phyloP scores from a whole-genome alignment of 2,113 vertebrate species.

The Montifringilla adamsi region DNA sequence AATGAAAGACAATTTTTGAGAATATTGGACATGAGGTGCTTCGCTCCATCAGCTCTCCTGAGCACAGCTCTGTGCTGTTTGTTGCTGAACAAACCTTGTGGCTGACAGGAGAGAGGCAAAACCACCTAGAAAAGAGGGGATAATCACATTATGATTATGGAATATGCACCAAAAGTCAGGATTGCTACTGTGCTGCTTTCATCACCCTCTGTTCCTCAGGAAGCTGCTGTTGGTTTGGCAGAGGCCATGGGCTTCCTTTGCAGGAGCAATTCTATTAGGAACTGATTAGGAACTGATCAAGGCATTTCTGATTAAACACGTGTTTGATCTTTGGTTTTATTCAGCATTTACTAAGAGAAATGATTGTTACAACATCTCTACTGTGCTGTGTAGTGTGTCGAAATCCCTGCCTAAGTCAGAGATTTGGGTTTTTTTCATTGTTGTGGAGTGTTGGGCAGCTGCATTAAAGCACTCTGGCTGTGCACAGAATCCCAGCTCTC shows the following conservation, averaged over 20 bases:
- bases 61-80: background rate
- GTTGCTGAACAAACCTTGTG: background rate
- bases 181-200: background rate
- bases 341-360: background rate
- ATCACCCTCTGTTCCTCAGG: background rate
- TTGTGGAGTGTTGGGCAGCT: background rate
- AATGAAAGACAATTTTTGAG: background rate
- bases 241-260: background rate
- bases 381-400: background rate
- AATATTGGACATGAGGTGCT: background rate
- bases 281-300: background rate
- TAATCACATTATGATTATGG: background rate
- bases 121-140: background rate
- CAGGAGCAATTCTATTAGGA: background rate
- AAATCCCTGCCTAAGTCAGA: background rate
- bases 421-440: background rate
- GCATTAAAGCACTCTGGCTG: background rate
- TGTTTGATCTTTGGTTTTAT: constrained; percentile 1
- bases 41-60: background rate
- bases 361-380: background rate
- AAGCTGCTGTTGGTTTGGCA: background rate
- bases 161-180: background rate
- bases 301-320: background rate
- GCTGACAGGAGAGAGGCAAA: background rate
- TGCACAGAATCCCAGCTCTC: background rate